A percentile compares a stretch with the other conserved stretches of the same genome.
phyloP scores from a whole-genome alignment of 2,113 vertebrate species.

The Misgurnus anguillicaudatus region DNA sequence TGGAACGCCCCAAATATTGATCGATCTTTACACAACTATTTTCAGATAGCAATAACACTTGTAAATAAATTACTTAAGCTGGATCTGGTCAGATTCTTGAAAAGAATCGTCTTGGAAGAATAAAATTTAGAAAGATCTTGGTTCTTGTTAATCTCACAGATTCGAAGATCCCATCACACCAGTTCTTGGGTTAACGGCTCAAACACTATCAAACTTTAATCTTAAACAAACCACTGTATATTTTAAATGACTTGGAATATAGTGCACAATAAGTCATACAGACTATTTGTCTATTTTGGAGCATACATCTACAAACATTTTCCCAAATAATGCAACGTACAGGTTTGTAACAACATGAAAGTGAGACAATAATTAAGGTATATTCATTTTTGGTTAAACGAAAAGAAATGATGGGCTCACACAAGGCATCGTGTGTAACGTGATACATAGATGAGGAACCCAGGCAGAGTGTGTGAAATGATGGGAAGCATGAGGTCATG shows the following conservation, averaged over 20 bases:
- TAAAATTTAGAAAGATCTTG: too few species aligned
- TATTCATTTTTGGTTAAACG: not conserved
- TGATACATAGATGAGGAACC: not conserved
- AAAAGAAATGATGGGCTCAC: not conserved
- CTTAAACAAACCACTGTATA: not conserved
- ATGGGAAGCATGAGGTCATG: not conserved
- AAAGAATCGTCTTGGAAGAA: not conserved
- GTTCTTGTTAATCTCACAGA: too few species aligned
- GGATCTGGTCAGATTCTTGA: not conserved
- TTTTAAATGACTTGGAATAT: not conserved
- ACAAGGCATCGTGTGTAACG: slow-evolving; percentile 2
- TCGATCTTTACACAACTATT: not conserved
- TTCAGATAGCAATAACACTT: not conserved
- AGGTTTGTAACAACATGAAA: not conserved
- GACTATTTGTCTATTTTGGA: too few species aligned
- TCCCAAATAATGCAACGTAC: not conserved
- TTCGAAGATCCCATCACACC: too few species aligned
- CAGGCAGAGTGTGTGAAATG: slow-evolving; percentile 1
- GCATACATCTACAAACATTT: too few species aligned
- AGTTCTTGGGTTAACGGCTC: not conserved
- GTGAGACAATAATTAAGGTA: slow-evolving; percentile 40
- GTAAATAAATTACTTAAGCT: not conserved
- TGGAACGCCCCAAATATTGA: not conserved
- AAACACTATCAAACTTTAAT: not conserved
- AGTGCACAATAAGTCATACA: not conserved